Conservation (phyloP, 2,797 vertebrate species). For the Paratrypauchen microcephalus region DNA sequence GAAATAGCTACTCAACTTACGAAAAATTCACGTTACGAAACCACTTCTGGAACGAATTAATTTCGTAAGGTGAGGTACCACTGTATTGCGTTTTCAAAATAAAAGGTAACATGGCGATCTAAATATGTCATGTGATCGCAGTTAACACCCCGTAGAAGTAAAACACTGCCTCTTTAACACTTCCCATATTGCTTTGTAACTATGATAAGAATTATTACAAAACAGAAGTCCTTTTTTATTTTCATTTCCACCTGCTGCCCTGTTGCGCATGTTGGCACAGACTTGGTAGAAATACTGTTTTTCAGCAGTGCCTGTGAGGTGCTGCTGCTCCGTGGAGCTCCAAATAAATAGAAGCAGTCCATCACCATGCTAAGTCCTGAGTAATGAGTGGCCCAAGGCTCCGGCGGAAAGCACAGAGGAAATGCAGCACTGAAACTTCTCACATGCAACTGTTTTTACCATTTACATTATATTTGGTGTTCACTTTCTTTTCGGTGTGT, state of each 20-base stretch:
- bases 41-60: too few species aligned
- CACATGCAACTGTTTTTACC: constrained; percentile 24
- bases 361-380: constrained; percentile 49
- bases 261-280: not conserved
- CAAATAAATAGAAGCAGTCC: constrained; percentile 50
- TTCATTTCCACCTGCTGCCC: not conserved
- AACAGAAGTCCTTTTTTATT: not conserved
- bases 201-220: not conserved
- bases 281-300: not conserved
- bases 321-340: constrained; percentile 18
- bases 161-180: too few species aligned
- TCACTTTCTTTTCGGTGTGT: constrained; percentile 27
- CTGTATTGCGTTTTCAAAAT: too few species aligned
- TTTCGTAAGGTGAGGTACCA: too few species aligned
- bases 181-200: not conserved
- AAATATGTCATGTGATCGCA: too few species aligned
- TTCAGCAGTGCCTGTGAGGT: not conserved
- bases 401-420: constrained; percentile 48
- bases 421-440: constrained; percentile 46
- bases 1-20: too few species aligned
- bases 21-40: too few species aligned
- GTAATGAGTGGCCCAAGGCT: constrained; percentile 48
- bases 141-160: too few species aligned
- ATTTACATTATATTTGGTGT: constrained; percentile 35
- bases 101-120: too few species aligned